A percentile compares a stretch with the other conserved stretches of the same genome.
These are phyloP conservation scores for Uloborus plumipes DNA, from an alignment of 2,888 invertebrate genomes.

Conservation along the genomic window DNA sequence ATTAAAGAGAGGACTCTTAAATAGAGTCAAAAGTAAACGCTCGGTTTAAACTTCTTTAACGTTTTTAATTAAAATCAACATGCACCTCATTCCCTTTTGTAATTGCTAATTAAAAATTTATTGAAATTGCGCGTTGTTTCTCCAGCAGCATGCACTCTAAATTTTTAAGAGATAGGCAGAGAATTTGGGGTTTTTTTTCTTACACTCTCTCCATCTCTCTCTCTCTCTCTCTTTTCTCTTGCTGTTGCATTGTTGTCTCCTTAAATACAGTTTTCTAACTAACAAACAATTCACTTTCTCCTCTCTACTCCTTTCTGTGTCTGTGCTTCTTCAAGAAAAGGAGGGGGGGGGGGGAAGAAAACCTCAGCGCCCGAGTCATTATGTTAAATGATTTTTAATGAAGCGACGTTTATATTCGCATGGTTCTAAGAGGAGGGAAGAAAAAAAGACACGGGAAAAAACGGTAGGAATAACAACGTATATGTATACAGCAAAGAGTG, in stretches of 20 bases:
- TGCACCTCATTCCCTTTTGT: slow-evolving; percentile 54
- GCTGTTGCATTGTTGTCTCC: slow-evolving; percentile 21
- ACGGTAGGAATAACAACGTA: slow-evolving; percentile 21
- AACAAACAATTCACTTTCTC: slow-evolving; percentile 48
- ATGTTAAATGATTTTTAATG: slow-evolving; percentile 64
- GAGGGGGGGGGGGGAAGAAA: slow-evolving; percentile 1
- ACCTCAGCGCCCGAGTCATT: slow-evolving; percentile 49
- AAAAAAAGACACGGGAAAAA: slow-evolving; percentile 16
- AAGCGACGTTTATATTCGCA: slow-evolving; percentile 60
- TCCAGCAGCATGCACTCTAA: slow-evolving; percentile 11
- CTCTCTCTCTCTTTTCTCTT: not conserved
- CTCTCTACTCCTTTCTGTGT: slow-evolving; percentile 23
- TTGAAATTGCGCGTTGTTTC: slow-evolving; percentile 60
- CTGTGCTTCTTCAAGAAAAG: not conserved
- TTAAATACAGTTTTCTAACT: slow-evolving; percentile 7
- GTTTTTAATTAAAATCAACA: slow-evolving; percentile 65
- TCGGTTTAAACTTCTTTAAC: slow-evolving; percentile 45
- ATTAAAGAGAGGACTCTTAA: slow-evolving; percentile 1
- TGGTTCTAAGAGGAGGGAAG: not conserved
- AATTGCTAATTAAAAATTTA: slow-evolving; percentile 64
- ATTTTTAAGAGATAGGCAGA: slow-evolving; percentile 2
- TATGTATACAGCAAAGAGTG: slow-evolving; percentile 12
- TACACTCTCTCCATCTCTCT: too few species aligned
- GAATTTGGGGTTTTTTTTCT: not conserved
- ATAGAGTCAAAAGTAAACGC: slow-evolving; percentile 54